These are phyloP conservation scores for Lemur catta DNA, from an alignment of 2,797 vertebrate genomes.

Conservation along the genomic window DNA sequence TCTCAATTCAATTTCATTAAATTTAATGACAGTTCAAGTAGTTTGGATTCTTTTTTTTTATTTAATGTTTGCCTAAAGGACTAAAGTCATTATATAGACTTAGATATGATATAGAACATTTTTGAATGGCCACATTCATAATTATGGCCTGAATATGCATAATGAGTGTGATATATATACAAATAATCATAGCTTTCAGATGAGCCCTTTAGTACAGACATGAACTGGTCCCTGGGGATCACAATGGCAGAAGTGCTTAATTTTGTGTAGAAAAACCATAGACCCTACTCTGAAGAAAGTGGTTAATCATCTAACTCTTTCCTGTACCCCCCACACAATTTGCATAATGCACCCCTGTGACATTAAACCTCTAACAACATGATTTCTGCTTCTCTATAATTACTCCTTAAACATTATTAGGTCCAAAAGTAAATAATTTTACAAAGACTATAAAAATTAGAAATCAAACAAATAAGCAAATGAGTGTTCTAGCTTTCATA, in stretches of 20 bases:
- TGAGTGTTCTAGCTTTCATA: background rate
- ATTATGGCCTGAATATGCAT: background rate
- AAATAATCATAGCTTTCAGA: background rate
- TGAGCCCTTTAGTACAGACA: background rate
- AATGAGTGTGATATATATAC: background rate
- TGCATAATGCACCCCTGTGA: background rate
- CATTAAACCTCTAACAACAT: background rate
- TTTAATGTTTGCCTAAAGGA: background rate
- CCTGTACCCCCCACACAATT: background rate
- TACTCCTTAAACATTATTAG: background rate
- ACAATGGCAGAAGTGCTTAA: background rate
- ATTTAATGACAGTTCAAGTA: background rate
- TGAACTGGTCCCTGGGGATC: background rate
- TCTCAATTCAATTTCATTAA: constrained; percentile 29
- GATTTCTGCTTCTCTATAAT: background rate
- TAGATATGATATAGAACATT: background rate
- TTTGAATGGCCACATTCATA: background rate
- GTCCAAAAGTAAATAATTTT: background rate
- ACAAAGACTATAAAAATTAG: background rate
- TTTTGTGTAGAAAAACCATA: background rate
- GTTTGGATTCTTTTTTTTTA: background rate
- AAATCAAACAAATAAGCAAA: background rate
- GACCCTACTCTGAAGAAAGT: background rate
- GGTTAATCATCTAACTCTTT: background rate
- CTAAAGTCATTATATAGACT: background rate